Conservation (phyloP, 2,888 invertebrate species). For the Drosophila basisetae region DNA sequence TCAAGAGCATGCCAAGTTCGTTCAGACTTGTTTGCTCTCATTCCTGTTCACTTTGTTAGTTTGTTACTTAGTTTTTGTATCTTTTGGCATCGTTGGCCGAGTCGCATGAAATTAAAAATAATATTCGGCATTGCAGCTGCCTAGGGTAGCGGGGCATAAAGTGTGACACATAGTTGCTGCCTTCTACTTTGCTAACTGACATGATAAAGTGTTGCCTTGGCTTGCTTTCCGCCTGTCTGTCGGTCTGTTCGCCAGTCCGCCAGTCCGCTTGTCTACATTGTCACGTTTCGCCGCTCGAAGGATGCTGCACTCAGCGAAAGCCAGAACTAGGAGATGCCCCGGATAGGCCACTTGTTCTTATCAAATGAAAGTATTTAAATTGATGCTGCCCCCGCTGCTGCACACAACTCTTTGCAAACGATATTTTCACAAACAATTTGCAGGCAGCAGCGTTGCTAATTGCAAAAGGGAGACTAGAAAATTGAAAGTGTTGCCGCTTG, state of each 20-base stretch:
- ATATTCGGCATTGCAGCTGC: conserved; percentile 36
- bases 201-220: conserved; percentile 78
- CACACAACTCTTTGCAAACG: conserved; percentile 20
- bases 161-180: conserved; percentile 26
- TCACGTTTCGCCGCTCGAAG: conserved; percentile 64
- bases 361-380: conserved; percentile 75
- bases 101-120: conserved; percentile 65
- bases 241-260: neutral
- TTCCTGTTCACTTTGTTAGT: conserved; percentile 3
- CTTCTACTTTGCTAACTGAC: conserved; percentile 71
- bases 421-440: conserved; percentile 73
- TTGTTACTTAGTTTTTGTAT: conserved; percentile 4
- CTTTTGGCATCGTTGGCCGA: conserved; percentile 31
- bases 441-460: conserved; percentile 61
- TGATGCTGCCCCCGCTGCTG: conserved; percentile 53
- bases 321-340: conserved; percentile 26
- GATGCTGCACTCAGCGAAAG: conserved; percentile 51
- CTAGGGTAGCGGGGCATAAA: neutral
- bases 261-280: conserved; percentile 55
- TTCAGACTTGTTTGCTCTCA: conserved; percentile 9
- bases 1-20: conserved; percentile 29
- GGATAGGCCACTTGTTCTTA: conserved; percentile 70
- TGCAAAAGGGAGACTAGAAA: conserved; percentile 57
- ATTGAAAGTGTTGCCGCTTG: conserved; percentile 42
- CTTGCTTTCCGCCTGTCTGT: conserved; percentile 47